phyloP scores from a whole-genome alignment of 2,113 vertebrate genomes.

The Chrysemys picta region DNA sequence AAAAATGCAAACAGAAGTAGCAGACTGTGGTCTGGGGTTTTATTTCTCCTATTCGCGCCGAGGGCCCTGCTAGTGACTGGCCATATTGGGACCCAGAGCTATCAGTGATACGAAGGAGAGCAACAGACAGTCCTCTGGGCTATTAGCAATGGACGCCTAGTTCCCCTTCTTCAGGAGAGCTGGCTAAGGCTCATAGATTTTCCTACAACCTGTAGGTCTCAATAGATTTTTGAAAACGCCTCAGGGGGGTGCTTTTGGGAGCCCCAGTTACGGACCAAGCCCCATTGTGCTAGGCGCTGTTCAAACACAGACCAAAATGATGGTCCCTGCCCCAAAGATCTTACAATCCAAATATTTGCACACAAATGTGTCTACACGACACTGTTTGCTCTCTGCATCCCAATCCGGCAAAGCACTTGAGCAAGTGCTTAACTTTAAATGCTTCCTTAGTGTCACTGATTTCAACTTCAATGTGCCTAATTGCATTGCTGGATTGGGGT shows the following conservation, averaged over 20 bases:
- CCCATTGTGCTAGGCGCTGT: background rate
- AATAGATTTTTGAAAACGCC: background rate
- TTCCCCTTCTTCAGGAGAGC: background rate
- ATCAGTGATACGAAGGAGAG: background rate
- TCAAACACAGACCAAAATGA: background rate
- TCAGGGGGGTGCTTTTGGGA: background rate
- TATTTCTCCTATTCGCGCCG: background rate
- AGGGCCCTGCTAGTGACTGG: background rate
- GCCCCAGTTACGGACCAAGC: background rate
- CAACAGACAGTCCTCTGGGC: background rate
- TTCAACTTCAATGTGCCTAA: background rate
- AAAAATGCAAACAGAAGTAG: background rate
- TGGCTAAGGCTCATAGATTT: background rate
- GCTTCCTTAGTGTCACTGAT: background rate
- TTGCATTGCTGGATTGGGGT: background rate
- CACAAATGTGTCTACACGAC: rapidly evolving
- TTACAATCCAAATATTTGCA: background rate
- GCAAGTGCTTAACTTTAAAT: background rate
- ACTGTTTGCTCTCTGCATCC: rapidly evolving
- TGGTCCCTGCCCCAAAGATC: rapidly evolving
- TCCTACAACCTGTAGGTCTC: background rate
- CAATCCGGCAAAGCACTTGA: background rate
- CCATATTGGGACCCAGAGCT: background rate
- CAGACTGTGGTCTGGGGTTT: background rate
- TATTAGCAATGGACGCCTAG: background rate